Evolutionary conservation across 2,888 invertebrate species (phyloP).

Genomic region (Epistrophe grossulariae): DNA sequence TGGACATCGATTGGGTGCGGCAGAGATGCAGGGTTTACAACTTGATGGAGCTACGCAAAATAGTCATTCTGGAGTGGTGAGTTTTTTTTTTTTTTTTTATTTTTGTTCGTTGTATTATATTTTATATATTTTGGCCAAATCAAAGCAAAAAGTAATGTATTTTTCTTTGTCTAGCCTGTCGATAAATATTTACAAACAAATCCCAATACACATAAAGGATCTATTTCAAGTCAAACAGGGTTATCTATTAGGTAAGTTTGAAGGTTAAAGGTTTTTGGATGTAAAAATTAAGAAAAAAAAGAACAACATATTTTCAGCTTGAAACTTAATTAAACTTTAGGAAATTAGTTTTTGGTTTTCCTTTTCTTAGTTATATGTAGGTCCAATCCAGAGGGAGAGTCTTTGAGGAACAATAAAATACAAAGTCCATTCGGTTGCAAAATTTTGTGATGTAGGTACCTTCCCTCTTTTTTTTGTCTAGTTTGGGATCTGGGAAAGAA

Average conservation of each 20-base stretch:
- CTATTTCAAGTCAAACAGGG: neutral
- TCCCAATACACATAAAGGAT: neutral
- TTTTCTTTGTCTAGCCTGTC: slow-evolving; percentile 2
- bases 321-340: too few relatives aligned
- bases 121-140: neutral
- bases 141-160: neutral
- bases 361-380: too few relatives aligned
- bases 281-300: neutral
- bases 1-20: neutral
- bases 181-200: neutral
- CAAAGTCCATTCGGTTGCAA: too few relatives aligned
- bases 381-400: too few relatives aligned
- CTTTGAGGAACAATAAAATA: too few relatives aligned
- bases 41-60: neutral
- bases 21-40: slow-evolving; percentile 4
- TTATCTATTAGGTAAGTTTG: neutral
- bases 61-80: slow-evolving; percentile 33
- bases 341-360: too few relatives aligned
- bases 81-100: slow-evolving; percentile 10
- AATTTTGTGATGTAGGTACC: too few relatives aligned
- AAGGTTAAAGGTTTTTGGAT: neutral
- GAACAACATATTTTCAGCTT: too few relatives aligned
- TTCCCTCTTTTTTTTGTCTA: too few relatives aligned
- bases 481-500: too few relatives aligned
- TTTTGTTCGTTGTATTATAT: neutral